These are phyloP conservation scores for Acropora tenuis DNA, from an alignment of 64 coral and sea anemone species.

Conservation along the genomic window DNA sequence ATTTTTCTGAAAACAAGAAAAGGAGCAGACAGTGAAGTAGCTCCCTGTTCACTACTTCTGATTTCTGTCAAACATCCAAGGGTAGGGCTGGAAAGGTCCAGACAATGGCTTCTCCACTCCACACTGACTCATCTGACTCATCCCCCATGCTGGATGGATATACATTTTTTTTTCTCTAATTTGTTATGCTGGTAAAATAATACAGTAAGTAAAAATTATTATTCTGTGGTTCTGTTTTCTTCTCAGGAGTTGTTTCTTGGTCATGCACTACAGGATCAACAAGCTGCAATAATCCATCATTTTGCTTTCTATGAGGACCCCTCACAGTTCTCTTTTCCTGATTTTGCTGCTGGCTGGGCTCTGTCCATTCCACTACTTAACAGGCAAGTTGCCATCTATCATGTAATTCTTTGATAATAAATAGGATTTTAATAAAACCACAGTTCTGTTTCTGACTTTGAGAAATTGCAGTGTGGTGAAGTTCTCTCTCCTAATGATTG, in stretches of 20 bases:
- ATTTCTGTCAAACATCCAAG: not conserved
- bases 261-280: slow-evolving; percentile 80
- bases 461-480: not conserved
- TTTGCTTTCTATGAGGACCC: slow-evolving; percentile 96
- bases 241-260: slow-evolving; percentile 88
- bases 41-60: too few species aligned
- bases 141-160: not conserved
- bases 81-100: not conserved
- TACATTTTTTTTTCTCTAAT: too few species aligned
- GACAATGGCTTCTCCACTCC: not conserved
- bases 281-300: slow-evolving; percentile 94
- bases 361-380: slow-evolving; percentile 75
- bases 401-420: not conserved
- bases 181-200: too few species aligned
- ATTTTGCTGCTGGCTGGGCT: slow-evolving; percentile 97
- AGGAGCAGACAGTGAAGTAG: too few species aligned
- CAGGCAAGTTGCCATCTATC: slow-evolving; percentile 41
- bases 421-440: not conserved
- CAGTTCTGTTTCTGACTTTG: not conserved
- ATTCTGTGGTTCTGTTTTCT: not conserved
- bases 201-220: too few species aligned
- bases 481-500: not conserved
- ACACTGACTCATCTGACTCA: not conserved
- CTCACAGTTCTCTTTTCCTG: slow-evolving; percentile 96
- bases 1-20: too few species aligned